Evolutionary conservation across 2,797 vertebrate species (phyloP).

Genomic region (Helostoma temminkii): DNA sequence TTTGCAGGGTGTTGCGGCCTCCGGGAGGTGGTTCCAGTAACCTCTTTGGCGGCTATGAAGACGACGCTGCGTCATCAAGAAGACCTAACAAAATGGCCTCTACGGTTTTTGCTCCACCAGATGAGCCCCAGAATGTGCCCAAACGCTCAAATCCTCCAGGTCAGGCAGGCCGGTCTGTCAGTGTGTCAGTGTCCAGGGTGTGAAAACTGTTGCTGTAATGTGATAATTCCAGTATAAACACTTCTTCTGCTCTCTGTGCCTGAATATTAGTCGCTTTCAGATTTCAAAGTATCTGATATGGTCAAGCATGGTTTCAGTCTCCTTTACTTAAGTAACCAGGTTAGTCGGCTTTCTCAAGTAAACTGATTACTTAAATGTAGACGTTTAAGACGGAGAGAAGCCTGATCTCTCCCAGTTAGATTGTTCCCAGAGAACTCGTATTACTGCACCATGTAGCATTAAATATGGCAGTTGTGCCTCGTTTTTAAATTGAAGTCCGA

Average conservation of each 20-base stretch:
- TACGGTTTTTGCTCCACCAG: conserved; percentile 88
- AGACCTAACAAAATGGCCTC: conserved; percentile 92
- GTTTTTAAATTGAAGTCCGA: too few species aligned
- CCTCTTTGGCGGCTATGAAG: conserved; percentile 89
- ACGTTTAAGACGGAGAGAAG: too few species aligned
- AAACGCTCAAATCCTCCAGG: conserved; percentile 95
- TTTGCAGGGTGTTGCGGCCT: conserved; percentile 89
- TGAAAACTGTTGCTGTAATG: conserved; percentile 55
- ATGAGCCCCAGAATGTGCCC: conserved; percentile 84
- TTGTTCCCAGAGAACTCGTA: too few species aligned
- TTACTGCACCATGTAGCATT: too few species aligned
- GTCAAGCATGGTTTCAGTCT: conserved; percentile 1
- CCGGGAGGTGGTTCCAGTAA: conserved; percentile 92
- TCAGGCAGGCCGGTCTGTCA: conserved; percentile 61
- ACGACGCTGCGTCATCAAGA: conserved; percentile 80
- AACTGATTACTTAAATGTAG: too few species aligned
- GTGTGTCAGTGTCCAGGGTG: conserved; percentile 33
- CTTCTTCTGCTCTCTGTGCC: conserved; percentile 1
- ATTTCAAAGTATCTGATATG: conserved; percentile 19
- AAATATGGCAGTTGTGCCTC: too few species aligned
- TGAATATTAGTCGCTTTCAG: conserved; percentile 11
- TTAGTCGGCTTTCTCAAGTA: too few species aligned
- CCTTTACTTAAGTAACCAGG: too few species aligned
- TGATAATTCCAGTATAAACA: conserved; percentile 31
- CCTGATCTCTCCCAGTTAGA: too few species aligned